A percentile compares a stretch with the other conserved stretches of the same genome.
phyloP scores from a whole-genome alignment of 2,888 invertebrate species.

The Trichogramma dendrolimi region DNA sequence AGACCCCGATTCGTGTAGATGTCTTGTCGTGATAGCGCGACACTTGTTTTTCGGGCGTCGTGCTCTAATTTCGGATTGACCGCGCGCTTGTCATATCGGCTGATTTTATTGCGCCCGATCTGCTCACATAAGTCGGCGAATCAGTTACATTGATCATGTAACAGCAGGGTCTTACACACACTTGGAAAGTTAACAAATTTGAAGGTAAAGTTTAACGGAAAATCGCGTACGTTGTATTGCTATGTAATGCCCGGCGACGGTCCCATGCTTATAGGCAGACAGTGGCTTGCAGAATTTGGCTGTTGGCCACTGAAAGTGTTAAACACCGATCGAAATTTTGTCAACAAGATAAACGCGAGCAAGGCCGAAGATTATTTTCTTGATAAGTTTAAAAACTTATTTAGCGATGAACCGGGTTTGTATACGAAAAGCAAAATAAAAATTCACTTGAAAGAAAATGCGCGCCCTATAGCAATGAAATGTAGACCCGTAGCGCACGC shows the following conservation, averaged over 20 bases:
- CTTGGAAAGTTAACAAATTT: conserved; percentile 12
- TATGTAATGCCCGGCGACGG: conserved; percentile 21
- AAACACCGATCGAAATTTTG: neutral
- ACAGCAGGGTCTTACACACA: conserved; percentile 7
- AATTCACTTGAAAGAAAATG: conserved; percentile 21
- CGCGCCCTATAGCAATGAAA: no score
- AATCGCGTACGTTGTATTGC: conserved; percentile 2
- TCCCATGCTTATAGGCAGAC: conserved; percentile 16
- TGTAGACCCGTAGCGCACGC: conserved; percentile 18
- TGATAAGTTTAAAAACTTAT: conserved; percentile 9
- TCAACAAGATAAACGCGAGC: no score
- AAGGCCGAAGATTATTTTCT: neutral
- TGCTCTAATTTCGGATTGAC: no score
- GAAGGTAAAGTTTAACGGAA: conserved; percentile 8
- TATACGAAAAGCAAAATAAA: conserved; percentile 19
- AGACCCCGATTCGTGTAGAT: no score
- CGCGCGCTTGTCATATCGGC: no score
- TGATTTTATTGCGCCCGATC: no score
- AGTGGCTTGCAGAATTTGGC: conserved; percentile 10
- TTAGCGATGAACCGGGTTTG: conserved; percentile 8
- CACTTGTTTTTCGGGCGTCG: no score
- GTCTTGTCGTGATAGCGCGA: no score
- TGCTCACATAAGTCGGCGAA: no score
- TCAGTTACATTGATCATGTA: no score
- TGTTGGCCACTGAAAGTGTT: conserved; percentile 6